Evolutionary conservation across 2,113 vertebrate genomes (phyloP), one percentile per base, ranked within the genome.

Genomic region (Coryphaenoides rupestris): DNA sequence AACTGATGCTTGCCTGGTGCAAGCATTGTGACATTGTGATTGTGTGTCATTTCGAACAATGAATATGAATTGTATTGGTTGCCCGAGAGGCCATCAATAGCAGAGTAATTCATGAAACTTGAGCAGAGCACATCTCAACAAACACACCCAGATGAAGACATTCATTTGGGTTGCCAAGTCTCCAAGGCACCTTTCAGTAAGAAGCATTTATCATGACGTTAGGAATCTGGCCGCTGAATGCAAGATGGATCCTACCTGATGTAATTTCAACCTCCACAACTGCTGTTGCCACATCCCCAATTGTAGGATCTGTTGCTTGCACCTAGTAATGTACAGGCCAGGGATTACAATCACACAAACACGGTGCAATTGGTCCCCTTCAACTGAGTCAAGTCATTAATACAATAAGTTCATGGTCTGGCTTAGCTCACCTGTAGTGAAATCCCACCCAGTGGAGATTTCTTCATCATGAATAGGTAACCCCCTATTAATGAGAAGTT

Each of bases 401-500:
- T n/a, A n/a, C n/a, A 22, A 1, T 6, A 22, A 19, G 9, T 40
- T 40, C 33, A 50, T 64, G 16, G 14, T 45, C 21, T 2, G 21
- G 28, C 12, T 23, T n/a, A 4, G 70, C 86, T 84, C 67, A 90
- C 90, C 14, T 71, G 5, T 19, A 91, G 19, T 17, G 52, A 3
- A 4, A 82, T 24, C 0, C 1, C 21, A 22, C 1, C 61, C 0
- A 77, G 52, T 2, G 70, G 5, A 58, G 89, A 61, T 2, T 60
- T 4, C 0, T 1, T 24, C 0, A 68, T 85, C 58, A 92, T 90
- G 70, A 93, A 81, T 62, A 96, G 75, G 68, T 84, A 78, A 21
- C 92, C 89, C 0, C 88, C 71, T 21, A 45, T 21, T 14, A 91
- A 63, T 0, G 24, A 66, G 79, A 96, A 95, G 9, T 80, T 75